phyloP scores from a whole-genome alignment of 37 sponge, comb jelly and placozoan genomes.

The Spongilla lacustris region DNA sequence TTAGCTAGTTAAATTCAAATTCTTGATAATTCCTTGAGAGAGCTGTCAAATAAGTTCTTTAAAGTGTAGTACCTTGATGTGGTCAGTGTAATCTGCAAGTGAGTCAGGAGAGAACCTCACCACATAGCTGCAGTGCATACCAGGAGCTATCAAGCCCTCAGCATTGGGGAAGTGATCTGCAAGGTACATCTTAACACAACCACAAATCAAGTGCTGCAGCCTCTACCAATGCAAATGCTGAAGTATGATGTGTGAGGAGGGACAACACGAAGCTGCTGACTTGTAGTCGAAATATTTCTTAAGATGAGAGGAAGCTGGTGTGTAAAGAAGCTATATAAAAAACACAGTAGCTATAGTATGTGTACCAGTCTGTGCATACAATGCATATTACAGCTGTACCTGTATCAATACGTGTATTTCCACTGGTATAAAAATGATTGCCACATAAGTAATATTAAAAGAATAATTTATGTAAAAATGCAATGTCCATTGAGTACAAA shows the following conservation, averaged over 20 bases:
- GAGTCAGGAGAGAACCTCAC: conserved; percentile 79
- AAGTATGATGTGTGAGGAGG: conserved; percentile 65
- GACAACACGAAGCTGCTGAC: conserved; percentile 55
- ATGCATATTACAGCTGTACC: too few species aligned
- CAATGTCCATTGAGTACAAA: too few species aligned
- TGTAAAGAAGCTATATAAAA: not conserved
- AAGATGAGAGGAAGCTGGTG: conserved; percentile 7
- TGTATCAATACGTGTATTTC: too few species aligned
- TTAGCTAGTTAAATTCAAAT: too few species aligned
- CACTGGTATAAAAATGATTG: too few species aligned
- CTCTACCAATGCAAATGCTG: conserved; percentile 27
- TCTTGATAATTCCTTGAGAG: too few species aligned
- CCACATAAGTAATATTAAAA: too few species aligned
- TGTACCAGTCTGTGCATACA: too few species aligned
- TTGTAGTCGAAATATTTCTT: conserved; percentile 62
- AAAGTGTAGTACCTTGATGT: conserved; percentile 71
- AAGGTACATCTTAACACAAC: not conserved
- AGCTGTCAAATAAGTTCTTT: too few species aligned
- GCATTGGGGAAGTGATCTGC: conserved; percentile 55
- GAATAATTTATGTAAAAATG: too few species aligned
- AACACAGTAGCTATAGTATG: not conserved
- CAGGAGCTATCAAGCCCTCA: conserved; percentile 79
- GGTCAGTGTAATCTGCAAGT: conserved; percentile 63
- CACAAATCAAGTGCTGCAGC: not conserved
- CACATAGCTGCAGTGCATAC: conserved; percentile 57